Conservation (phyloP, 2,888 invertebrate genomes). For the Cheilosia soror region DNA sequence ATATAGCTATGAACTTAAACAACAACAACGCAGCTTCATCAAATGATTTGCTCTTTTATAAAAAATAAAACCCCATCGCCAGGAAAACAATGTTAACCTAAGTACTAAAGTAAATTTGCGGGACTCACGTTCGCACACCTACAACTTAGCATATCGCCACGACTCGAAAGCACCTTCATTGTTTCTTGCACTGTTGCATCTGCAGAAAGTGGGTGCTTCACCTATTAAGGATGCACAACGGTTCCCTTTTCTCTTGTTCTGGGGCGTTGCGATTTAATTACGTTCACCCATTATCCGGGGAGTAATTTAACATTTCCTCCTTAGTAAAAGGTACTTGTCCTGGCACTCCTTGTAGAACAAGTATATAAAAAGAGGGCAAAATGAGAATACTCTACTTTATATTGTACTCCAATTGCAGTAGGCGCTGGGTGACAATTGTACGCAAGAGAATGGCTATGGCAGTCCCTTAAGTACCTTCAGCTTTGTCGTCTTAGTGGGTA, state of each 20-base stretch:
- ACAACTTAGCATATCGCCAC: background rate
- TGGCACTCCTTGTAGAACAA: background rate
- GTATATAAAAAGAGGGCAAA: background rate
- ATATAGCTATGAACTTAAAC: no score
- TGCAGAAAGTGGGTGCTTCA: slow-evolving; percentile 36
- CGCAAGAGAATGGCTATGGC: no score
- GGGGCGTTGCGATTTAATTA: slow-evolving; percentile 56
- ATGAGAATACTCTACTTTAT: slow-evolving; percentile 9
- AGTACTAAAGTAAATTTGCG: background rate
- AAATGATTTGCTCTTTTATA: background rate
- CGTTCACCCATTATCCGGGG: slow-evolving; percentile 58
- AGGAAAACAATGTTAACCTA: background rate
- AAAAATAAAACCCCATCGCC: background rate
- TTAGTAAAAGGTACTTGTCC: background rate
- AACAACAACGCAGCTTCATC: background rate
- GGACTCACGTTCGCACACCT: background rate
- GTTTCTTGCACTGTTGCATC: slow-evolving; percentile 15
- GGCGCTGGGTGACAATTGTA: background rate
- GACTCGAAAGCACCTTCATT: background rate
- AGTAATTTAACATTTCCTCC: slow-evolving; percentile 58
- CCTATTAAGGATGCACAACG: slow-evolving; percentile 47
- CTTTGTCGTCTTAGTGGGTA: background rate
- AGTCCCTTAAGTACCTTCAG: background rate
- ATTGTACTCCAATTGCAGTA: slow-evolving; percentile 6
- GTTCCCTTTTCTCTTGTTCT: slow-evolving; percentile 27